Evolutionary conservation across 2,113 vertebrate species (phyloP).

Genomic region (Lichenostomus cassidix): DNA sequence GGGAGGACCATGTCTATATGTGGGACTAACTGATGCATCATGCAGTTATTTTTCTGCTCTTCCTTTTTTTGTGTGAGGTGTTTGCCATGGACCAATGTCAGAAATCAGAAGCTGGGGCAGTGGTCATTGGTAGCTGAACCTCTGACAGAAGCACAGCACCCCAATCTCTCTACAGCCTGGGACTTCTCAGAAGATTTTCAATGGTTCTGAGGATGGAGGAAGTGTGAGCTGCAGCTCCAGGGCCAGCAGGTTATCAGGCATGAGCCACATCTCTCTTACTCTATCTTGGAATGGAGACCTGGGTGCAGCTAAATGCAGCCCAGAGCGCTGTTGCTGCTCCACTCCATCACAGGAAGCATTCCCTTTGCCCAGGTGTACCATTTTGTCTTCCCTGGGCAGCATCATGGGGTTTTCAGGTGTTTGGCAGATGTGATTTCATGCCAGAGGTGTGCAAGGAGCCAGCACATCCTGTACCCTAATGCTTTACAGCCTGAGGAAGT

Average conservation of each 20-base stretch:
- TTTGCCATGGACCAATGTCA: not conserved
- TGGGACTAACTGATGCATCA: not conserved
- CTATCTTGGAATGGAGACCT: rapidly evolving
- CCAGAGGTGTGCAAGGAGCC: not conserved
- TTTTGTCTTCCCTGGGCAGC: not conserved
- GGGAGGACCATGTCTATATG: not conserved
- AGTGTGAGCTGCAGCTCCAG: not conserved
- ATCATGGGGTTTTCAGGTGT: not conserved
- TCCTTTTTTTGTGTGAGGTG: not conserved
- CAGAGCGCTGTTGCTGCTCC: not conserved
- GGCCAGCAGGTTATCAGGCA: not conserved
- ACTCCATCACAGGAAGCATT: not conserved
- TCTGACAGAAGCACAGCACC: not conserved
- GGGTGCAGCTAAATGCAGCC: not conserved
- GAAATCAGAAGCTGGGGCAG: not conserved
- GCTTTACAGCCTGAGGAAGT: not conserved
- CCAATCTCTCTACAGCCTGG: not conserved
- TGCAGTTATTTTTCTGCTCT: not conserved
- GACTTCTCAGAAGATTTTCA: not conserved
- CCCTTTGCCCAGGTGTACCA: not conserved
- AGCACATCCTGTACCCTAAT: no score
- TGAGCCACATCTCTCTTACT: not conserved
- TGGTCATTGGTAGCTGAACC: rapidly evolving
- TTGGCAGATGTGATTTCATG: not conserved
- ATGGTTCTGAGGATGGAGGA: not conserved